A percentile compares a stretch with the other conserved stretches of the same genome.
Conservation (phyloP, 2,113 vertebrate genomes). For the Thinocorus orbignyianus region DNA sequence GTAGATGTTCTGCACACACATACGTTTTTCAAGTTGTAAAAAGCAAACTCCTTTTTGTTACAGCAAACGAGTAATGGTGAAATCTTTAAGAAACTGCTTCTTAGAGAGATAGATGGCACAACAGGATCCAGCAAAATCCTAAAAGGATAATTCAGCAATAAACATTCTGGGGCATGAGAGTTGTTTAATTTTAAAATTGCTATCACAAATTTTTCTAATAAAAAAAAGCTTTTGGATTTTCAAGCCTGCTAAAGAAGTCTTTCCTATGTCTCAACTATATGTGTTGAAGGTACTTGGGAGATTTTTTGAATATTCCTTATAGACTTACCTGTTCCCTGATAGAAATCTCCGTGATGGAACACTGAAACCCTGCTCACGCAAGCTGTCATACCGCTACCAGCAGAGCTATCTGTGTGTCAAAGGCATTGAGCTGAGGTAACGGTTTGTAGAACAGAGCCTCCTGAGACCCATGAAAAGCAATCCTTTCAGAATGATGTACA, state of each 20-base stretch:
- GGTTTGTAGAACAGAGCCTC: neutral
- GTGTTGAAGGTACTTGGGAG: neutral
- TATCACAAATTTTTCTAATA: neutral
- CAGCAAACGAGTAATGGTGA: neutral
- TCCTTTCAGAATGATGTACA: neutral
- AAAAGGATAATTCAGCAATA: slow-evolving; percentile 10
- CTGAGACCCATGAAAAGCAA: neutral
- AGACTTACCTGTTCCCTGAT: neutral
- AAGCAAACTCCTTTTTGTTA: neutral
- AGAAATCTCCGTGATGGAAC: neutral
- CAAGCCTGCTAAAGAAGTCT: neutral
- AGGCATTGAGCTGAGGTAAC: neutral
- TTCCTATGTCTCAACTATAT: neutral
- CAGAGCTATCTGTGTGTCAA: neutral
- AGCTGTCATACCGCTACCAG: neutral
- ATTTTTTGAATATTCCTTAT: neutral
- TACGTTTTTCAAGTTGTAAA: neutral
- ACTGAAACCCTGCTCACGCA: neutral
- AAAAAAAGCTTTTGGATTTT: neutral
- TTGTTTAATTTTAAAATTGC: slow-evolving; percentile 41
- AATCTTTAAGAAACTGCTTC: slow-evolving; percentile 9
- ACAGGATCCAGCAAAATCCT: slow-evolving; percentile 8
- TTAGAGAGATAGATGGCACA: neutral
- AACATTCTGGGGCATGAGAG: neutral
- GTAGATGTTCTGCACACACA: neutral